phyloP scores from a whole-genome alignment of 2,888 invertebrate species.

The Drosophila emarginata region DNA sequence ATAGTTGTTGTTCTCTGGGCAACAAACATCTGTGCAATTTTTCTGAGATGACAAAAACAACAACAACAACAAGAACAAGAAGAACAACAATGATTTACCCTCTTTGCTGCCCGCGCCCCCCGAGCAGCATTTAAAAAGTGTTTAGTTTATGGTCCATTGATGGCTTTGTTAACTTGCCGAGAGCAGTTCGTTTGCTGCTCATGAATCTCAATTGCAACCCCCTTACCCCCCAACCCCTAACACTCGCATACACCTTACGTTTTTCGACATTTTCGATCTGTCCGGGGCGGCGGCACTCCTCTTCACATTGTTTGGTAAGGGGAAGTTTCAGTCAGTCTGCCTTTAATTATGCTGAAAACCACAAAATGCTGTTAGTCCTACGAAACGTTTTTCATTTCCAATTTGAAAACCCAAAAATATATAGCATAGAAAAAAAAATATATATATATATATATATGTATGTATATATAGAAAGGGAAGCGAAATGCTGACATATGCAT shows the following conservation, averaged over 20 bases:
- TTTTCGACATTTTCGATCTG: slow-evolving; percentile 80
- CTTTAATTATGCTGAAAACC: slow-evolving; percentile 80
- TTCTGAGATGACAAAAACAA: slow-evolving; percentile 35
- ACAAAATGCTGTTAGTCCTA: slow-evolving; percentile 77
- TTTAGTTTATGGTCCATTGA: slow-evolving; percentile 82
- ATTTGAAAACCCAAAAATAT: slow-evolving; percentile 53
- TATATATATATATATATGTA: too few species aligned
- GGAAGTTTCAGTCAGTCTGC: slow-evolving; percentile 56
- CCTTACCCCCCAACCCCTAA: slow-evolving; percentile 14
- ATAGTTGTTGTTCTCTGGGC: slow-evolving; percentile 31
- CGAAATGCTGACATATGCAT: slow-evolving; percentile 81
- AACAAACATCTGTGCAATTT: slow-evolving; percentile 79
- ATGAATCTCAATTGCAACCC: slow-evolving; percentile 52
- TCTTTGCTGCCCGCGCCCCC: slow-evolving; percentile 6
- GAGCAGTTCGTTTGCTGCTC: slow-evolving; percentile 41
- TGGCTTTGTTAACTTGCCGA: slow-evolving; percentile 81
- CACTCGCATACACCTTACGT: slow-evolving; percentile 74
- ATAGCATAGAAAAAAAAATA: not conserved
- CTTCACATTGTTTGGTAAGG: slow-evolving; percentile 10
- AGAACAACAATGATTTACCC: not conserved
- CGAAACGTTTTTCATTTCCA: slow-evolving; percentile 67
- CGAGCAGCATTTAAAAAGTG: slow-evolving; percentile 76
- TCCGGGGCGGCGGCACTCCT: slow-evolving; percentile 60
- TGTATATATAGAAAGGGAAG: slow-evolving; percentile 28
- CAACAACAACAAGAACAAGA: too few species aligned